Conservation (phyloP, 2,113 vertebrate genomes). For the Bujurquina vittata region DNA sequence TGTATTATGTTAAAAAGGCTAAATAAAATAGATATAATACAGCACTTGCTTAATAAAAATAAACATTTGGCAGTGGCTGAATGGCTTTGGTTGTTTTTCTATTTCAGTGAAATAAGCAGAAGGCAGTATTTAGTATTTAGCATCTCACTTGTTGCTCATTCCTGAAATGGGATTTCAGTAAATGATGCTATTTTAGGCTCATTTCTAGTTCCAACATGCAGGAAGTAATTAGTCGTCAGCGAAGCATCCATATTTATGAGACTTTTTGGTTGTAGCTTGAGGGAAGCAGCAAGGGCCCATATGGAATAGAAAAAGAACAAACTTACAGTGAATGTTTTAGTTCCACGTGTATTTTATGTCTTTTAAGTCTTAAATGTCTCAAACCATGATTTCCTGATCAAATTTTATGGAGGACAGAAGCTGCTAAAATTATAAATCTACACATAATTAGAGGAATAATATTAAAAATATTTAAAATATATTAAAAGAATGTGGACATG, state of each 20-base stretch:
- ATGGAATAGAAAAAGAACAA: conserved; percentile 10
- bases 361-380: not conserved
- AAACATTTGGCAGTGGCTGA: conserved; percentile 23
- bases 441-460: too few relatives aligned
- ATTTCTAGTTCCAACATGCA: conserved; percentile 47
- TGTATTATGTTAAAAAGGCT: not conserved
- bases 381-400: not conserved
- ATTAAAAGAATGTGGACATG: not conserved
- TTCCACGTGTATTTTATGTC: not conserved
- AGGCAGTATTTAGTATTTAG: conserved; percentile 40
- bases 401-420: not conserved
- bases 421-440: not conserved
- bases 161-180: conserved; percentile 59
- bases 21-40: conserved; percentile 5
- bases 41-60: conserved; percentile 7
- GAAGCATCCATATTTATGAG: conserved; percentile 49
- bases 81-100: conserved; percentile 2
- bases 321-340: not conserved
- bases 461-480: too few relatives aligned
- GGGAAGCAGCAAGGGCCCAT: conserved; percentile 32
- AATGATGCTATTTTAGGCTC: conserved; percentile 60
- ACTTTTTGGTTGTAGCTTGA: conserved; percentile 14
- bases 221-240: conserved; percentile 59
- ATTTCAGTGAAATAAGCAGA: conserved; percentile 36
- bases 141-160: conserved; percentile 38